These are phyloP conservation scores for Chironomus tentans DNA, from an alignment of 2,888 invertebrate species.

Conservation along the genomic window DNA sequence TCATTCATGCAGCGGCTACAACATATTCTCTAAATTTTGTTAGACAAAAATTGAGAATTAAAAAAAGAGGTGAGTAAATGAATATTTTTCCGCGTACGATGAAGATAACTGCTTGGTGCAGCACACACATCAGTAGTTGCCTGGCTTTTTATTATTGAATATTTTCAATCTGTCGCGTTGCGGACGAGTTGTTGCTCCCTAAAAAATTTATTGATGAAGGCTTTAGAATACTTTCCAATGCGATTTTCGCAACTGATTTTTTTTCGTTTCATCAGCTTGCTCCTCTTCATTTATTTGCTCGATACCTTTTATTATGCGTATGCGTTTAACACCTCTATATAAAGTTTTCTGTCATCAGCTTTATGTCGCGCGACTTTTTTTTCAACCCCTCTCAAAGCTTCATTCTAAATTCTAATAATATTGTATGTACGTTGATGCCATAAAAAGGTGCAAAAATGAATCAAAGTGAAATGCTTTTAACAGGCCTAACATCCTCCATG, in stretches of 20 bases:
- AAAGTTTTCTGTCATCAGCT: neutral
- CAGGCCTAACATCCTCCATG: neutral
- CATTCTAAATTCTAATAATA: neutral
- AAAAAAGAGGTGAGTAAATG: no score
- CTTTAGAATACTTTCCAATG: neutral
- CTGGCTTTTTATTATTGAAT: no score
- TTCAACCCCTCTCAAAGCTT: neutral
- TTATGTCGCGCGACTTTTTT: neutral
- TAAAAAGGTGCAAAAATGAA: neutral
- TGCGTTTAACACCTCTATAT: no score
- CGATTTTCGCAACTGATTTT: neutral
- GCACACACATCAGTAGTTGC: no score
- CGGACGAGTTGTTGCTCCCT: neutral
- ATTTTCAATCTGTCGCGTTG: neutral
- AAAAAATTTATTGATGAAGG: slow-evolving; percentile 12
- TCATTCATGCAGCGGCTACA: no score
- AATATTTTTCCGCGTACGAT: no score
- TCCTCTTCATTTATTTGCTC: no score
- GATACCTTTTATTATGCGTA: no score
- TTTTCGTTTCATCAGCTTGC: neutral
- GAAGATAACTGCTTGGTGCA: no score
- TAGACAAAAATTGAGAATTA: no score
- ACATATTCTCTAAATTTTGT: no score
- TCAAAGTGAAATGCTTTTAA: neutral
- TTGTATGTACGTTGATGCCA: no score